These are phyloP conservation scores for Nesidiocoris tenuis DNA, from an alignment of 2,888 invertebrate species.

Conservation along the genomic window DNA sequence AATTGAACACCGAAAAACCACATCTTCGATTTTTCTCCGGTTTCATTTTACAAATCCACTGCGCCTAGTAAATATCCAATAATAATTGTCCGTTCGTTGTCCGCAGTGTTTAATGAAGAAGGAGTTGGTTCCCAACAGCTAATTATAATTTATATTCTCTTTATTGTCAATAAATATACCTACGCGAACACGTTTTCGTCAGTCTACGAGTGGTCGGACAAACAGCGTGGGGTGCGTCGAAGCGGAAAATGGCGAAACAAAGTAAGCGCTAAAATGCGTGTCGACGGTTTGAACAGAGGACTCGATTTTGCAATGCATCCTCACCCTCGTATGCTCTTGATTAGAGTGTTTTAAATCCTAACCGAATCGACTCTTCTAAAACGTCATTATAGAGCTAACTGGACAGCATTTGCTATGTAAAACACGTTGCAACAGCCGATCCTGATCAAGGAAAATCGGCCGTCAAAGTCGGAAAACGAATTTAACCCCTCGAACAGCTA, in stretches of 20 bases:
- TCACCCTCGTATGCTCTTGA: neutral
- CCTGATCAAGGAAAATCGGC: conserved; percentile 17
- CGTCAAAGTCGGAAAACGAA: conserved; percentile 22
- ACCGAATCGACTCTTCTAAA: neutral
- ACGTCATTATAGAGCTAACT: neutral
- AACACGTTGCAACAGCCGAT: neutral
- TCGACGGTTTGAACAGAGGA: neutral
- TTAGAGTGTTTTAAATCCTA: neutral
- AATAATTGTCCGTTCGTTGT: too few relatives aligned
- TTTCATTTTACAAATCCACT: too few relatives aligned
- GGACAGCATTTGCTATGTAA: neutral
- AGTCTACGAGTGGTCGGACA: too few relatives aligned
- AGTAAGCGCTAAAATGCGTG: neutral
- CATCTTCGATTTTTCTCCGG: too few relatives aligned
- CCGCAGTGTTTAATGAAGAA: too few relatives aligned
- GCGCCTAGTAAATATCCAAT: too few relatives aligned
- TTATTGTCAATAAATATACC: too few relatives aligned
- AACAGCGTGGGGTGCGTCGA: neutral
- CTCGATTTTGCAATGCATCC: neutral
- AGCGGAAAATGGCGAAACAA: neutral
- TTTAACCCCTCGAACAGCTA: neutral
- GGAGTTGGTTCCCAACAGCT: too few relatives aligned
- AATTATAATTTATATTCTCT: too few relatives aligned
- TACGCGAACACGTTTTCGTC: too few relatives aligned
- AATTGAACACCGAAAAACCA: too few relatives aligned